phyloP scores from a whole-genome alignment of 2,888 invertebrate genomes.

The Pammene fasciana region DNA sequence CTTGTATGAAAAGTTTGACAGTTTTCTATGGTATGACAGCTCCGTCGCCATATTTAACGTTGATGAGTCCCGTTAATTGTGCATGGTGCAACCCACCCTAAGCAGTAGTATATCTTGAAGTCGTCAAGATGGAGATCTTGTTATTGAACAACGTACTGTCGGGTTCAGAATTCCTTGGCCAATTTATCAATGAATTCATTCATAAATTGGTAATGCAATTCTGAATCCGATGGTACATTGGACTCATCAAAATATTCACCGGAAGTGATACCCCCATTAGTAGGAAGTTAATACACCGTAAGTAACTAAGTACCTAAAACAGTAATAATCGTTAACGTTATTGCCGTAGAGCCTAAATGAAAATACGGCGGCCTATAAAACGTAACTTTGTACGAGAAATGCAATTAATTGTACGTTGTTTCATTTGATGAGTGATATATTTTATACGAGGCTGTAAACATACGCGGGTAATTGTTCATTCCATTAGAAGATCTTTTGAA shows the following conservation, averaged over 20 bases:
- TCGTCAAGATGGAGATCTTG: no score
- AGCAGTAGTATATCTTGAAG: no score
- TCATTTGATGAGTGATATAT: conserved; percentile 15
- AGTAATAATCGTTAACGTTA: conserved; percentile 26
- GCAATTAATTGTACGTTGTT: conserved; percentile 28
- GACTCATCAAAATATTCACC: background rate
- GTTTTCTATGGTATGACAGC: no score
- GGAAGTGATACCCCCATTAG: background rate
- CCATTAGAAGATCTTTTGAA: background rate
- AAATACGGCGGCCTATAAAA: conserved; percentile 27
- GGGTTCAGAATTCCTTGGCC: no score
- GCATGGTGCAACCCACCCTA: no score
- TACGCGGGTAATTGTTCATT: background rate
- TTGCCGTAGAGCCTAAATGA: conserved; percentile 22
- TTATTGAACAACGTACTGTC: no score
- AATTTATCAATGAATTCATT: no score
- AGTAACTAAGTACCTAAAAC: conserved; percentile 16
- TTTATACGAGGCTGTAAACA: conserved; percentile 12
- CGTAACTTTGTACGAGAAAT: conserved; percentile 17
- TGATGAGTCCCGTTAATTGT: no score
- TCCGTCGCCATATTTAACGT: no score
- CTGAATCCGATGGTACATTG: background rate
- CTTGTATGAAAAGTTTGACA: no score
- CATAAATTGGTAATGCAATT: no score
- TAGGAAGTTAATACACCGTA: background rate